Percentiles rank a stretch among this genome's conserved stretches.
These are phyloP conservation scores for Aplidium turbinatum DNA, from an alignment of 23 tunicate species.

Conservation along the genomic window DNA sequence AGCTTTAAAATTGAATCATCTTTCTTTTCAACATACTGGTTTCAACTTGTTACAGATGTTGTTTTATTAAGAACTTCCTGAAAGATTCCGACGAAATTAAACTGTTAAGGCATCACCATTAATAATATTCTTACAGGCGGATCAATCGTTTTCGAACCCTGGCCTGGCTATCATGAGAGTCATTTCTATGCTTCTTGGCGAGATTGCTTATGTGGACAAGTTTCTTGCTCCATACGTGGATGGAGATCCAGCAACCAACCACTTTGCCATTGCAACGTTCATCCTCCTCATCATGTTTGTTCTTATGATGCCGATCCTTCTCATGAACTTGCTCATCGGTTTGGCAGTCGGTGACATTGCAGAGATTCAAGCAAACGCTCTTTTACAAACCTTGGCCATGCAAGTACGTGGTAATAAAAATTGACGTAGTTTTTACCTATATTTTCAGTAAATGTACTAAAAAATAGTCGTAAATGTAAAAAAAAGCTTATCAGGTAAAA, in stretches of 20 bases:
- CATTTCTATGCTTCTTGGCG: conserved; percentile 75
- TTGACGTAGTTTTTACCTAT: no score
- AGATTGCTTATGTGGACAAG: conserved; percentile 63
- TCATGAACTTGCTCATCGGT: conserved; percentile 92
- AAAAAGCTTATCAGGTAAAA: no score
- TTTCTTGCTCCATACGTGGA: conserved; percentile 76
- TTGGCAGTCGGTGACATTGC: conserved; percentile 97
- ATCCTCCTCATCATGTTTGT: conserved; percentile 57
- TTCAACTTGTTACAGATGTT: no score
- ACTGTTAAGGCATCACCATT: no score
- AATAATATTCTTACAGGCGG: conserved; percentile 46
- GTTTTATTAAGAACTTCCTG: no score
- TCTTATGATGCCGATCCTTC: conserved; percentile 87
- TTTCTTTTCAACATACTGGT: no score
- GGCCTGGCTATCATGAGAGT: conserved; percentile 48
- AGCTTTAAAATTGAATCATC: no score
- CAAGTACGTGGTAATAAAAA: no score
- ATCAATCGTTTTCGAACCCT: conserved; percentile 56
- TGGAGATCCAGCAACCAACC: conserved; percentile 57
- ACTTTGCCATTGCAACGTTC: conserved; percentile 43
- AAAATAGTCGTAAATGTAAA: no score
- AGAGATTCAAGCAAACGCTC: conserved; percentile 75
- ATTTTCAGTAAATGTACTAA: no score
- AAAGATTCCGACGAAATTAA: no score
- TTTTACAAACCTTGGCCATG: conserved; percentile 77